A percentile compares a stretch with the other conserved stretches of the same genome.
phyloP scores from a whole-genome alignment of 2,797 vertebrate genomes.

The Valencia hispanica region DNA sequence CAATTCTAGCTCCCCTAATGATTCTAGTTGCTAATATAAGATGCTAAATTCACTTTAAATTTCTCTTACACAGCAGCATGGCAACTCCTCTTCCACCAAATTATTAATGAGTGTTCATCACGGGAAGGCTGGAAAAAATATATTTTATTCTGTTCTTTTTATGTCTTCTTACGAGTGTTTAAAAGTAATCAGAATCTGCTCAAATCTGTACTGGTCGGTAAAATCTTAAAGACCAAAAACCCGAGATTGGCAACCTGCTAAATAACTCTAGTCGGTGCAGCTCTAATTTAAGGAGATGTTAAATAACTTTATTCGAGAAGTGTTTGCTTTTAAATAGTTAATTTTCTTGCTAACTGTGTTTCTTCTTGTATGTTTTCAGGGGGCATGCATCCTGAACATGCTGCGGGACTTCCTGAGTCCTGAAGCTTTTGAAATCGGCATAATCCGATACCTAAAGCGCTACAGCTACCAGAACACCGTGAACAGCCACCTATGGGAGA shows the following conservation, averaged over 20 bases:
- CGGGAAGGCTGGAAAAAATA: no score
- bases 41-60: neutral
- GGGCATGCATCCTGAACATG: slow-evolving; percentile 93
- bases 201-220: neutral
- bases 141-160: no score
- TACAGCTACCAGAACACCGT: slow-evolving; percentile 91
- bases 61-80: no score
- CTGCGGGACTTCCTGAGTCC: slow-evolving; percentile 87
- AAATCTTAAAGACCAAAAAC: neutral
- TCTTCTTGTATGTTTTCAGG: slow-evolving; percentile 70
- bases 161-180: neutral
- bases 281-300: neutral
- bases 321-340: neutral
- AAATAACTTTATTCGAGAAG: neutral
- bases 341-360: neutral
- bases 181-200: neutral
- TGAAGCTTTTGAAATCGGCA: slow-evolving; percentile 87
- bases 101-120: neutral
- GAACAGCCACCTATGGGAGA: slow-evolving; percentile 90
- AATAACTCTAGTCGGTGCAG: neutral
- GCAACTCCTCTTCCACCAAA: neutral
- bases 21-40: neutral
- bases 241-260: neutral
- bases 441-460: slow-evolving; percentile 86
- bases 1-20: neutral